Conservation (phyloP, 2,113 vertebrate species). For the Neolamprologus sp. region DNA sequence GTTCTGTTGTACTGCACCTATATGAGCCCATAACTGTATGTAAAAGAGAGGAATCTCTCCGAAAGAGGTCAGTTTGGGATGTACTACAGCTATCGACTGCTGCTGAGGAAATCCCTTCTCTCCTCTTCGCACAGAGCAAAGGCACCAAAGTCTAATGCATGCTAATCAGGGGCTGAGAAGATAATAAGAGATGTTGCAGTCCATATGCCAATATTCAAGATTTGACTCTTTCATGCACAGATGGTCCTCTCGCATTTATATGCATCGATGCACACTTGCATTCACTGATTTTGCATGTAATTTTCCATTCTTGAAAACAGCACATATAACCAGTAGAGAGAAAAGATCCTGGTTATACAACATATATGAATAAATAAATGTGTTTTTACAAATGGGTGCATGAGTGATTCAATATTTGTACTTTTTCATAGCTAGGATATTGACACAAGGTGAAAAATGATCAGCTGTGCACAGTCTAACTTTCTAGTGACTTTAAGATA, state of each 20-base stretch:
- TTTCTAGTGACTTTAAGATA: background rate
- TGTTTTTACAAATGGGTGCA: background rate
- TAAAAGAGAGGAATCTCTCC: background rate
- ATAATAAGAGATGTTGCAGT: slow-evolving; percentile 4
- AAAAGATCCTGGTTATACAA: background rate
- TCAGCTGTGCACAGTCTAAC: background rate
- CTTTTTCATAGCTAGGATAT: background rate
- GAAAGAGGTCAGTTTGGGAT: slow-evolving; percentile 33
- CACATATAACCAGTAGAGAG: background rate
- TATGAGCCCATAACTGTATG: background rate
- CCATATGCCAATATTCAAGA: slow-evolving; percentile 1
- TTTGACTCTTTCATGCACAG: background rate
- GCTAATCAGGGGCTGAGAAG: slow-evolving; percentile 41
- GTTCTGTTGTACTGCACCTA: background rate
- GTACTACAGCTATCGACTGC: slow-evolving; percentile 34
- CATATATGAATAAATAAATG: background rate
- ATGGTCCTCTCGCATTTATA: background rate
- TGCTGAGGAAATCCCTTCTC: slow-evolving; percentile 55
- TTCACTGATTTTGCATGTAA: background rate
- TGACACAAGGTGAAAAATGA: background rate
- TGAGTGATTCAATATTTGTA: background rate
- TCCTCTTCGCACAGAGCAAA: slow-evolving; percentile 11
- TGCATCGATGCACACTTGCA: background rate
- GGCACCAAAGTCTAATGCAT: slow-evolving; percentile 29
- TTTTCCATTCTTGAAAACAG: background rate